Percentiles rank a stretch among this genome's conserved stretches.
Conservation (phyloP, 2,888 invertebrate genomes). For the Watsonalla binaria region DNA sequence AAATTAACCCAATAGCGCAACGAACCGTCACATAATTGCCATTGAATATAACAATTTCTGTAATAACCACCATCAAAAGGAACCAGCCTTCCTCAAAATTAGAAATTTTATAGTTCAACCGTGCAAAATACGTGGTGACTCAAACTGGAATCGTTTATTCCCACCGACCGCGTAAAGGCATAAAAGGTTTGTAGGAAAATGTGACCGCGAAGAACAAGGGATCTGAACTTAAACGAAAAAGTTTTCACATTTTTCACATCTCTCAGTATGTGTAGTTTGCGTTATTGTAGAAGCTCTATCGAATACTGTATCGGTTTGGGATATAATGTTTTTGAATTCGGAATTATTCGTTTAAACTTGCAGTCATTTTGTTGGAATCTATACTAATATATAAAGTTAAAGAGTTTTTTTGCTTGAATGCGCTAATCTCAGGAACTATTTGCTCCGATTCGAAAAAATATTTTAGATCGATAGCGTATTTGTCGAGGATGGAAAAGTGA, state of each 20-base stretch:
- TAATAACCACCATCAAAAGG: conserved; percentile 10
- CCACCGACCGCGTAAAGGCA: conserved; percentile 21
- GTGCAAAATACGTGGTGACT: conserved; percentile 27
- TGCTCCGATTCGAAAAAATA: too few relatives aligned
- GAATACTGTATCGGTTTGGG: conserved; percentile 21
- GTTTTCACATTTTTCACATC: conserved; percentile 57
- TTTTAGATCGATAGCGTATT: too few relatives aligned
- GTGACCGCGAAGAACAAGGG: conserved; percentile 50
- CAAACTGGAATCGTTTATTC: conserved; percentile 21
- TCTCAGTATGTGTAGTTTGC: conserved; percentile 36
- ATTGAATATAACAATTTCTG: conserved; percentile 1
- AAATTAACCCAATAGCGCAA: background rate
- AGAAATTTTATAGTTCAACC: conserved; percentile 40
- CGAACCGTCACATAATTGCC: conserved; percentile 2
- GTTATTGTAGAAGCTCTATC: conserved; percentile 29
- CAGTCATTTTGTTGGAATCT: too few relatives aligned
- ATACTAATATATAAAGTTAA: too few relatives aligned
- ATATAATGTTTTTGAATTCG: conserved; percentile 27
- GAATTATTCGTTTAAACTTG: too few relatives aligned
- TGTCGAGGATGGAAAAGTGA: too few relatives aligned
- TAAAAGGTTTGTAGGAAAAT: conserved; percentile 55
- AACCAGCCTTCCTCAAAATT: conserved; percentile 37
- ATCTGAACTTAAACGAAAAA: conserved; percentile 54
- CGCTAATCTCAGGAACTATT: too few relatives aligned
- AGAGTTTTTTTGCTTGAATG: too few relatives aligned